phyloP scores from a whole-genome alignment of 2,888 invertebrate species.

The Lithophane leautieri region DNA sequence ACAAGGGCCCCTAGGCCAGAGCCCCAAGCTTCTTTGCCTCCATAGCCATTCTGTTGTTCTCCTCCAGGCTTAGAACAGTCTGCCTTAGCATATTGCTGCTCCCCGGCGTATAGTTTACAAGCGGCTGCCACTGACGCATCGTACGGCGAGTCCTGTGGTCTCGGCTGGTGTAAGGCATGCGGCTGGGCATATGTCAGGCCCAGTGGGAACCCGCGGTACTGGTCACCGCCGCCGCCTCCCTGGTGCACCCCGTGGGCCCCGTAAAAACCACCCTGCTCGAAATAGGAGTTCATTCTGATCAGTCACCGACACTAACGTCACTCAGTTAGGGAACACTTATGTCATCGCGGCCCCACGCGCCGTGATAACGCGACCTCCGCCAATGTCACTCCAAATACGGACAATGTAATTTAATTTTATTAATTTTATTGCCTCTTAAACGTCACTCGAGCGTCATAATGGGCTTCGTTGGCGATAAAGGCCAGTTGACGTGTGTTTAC shows the following conservation, averaged over 20 bases:
- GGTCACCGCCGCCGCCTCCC: slow-evolving; percentile 93
- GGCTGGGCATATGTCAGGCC: slow-evolving; percentile 96
- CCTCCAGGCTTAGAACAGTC: slow-evolving; percentile 94
- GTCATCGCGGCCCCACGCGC: slow-evolving; percentile 88
- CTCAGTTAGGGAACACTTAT: slow-evolving; percentile 87
- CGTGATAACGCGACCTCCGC: slow-evolving; percentile 88
- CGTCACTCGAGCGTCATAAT: slow-evolving; percentile 90
- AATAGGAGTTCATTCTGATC: slow-evolving; percentile 97
- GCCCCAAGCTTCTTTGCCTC: slow-evolving; percentile 93
- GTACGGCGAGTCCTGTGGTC: slow-evolving; percentile 97
- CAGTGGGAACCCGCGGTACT: slow-evolving; percentile 96
- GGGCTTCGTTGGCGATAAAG: slow-evolving; percentile 89
- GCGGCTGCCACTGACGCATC: slow-evolving; percentile 97
- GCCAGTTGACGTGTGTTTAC: slow-evolving; percentile 89
- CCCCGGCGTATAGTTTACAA: slow-evolving; percentile 95
- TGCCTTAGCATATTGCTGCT: slow-evolving; percentile 93
- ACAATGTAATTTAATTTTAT: slow-evolving; percentile 87
- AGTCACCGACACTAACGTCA: slow-evolving; percentile 87
- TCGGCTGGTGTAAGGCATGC: slow-evolving; percentile 93
- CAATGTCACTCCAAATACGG: slow-evolving; percentile 87
- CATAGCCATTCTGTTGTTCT: slow-evolving; percentile 92
- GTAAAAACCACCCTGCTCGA: slow-evolving; percentile 98
- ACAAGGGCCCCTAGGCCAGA: slow-evolving; percentile 92
- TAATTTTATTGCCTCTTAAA: slow-evolving; percentile 90
- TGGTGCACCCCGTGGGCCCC: slow-evolving; percentile 96